Conservation (phyloP, 1,140 invertebrate genomes). For the Lepidurus couesii region DNA sequence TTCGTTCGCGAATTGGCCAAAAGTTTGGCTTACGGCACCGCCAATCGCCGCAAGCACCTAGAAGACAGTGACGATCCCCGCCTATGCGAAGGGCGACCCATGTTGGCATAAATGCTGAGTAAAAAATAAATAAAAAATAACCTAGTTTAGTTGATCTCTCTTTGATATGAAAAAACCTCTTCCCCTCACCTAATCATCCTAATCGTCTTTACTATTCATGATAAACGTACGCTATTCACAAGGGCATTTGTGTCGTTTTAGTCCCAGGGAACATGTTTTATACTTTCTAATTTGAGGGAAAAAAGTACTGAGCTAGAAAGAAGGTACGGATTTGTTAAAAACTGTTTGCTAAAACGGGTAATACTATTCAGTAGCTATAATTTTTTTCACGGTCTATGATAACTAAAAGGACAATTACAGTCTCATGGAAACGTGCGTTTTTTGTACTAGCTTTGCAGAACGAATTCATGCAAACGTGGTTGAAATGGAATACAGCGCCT, state of each 20-base stretch:
- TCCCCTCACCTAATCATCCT: background rate
- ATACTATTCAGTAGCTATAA: too few relatives aligned
- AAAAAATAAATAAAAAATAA: background rate
- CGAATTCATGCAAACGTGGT: background rate
- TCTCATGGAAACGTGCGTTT: too few relatives aligned
- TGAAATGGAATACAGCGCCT: background rate
- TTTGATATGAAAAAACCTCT: background rate
- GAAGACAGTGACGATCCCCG: background rate
- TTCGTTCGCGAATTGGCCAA: constrained; percentile 69
- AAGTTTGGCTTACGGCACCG: constrained; percentile 49
- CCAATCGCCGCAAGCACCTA: background rate
- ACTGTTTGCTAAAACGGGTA: too few relatives aligned
- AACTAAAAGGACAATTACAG: too few relatives aligned
- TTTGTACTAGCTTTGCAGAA: background rate
- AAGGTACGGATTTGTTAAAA: too few relatives aligned
- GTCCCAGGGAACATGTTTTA: too few relatives aligned
- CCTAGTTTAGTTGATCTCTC: background rate
- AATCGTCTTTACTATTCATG: too few relatives aligned
- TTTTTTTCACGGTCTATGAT: too few relatives aligned
- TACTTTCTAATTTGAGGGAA: too few relatives aligned
- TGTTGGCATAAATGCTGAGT: background rate
- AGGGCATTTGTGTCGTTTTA: too few relatives aligned
- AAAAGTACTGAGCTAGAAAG: too few relatives aligned
- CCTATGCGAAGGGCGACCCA: background rate
- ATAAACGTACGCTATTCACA: too few relatives aligned